A percentile compares a stretch with the other conserved stretches of the same genome.
phyloP scores from a whole-genome alignment of 2,113 vertebrate genomes.

The Lucifuga dentata region DNA sequence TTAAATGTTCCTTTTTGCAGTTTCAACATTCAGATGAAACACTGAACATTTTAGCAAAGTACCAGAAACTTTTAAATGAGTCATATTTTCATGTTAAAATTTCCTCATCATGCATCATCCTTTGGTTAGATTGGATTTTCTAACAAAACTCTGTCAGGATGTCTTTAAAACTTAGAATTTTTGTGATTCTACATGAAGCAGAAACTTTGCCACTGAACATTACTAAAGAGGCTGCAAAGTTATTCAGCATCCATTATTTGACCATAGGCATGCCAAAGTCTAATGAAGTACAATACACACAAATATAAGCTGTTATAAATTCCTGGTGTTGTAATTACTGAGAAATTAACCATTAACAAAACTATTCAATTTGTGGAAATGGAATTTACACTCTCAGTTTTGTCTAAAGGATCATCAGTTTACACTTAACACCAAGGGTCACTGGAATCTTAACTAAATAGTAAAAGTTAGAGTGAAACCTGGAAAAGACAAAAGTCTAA shows the following conservation, averaged over 20 bases:
- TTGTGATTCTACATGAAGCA: neutral
- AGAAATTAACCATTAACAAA: slow-evolving; percentile 29
- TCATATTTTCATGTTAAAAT: too few relatives aligned
- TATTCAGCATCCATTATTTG: slow-evolving; percentile 48
- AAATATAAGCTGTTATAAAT: slow-evolving; percentile 50
- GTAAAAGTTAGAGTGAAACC: too few relatives aligned
- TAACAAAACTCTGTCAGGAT: too few relatives aligned
- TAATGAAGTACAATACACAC: slow-evolving; percentile 58
- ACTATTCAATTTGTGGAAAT: slow-evolving; percentile 26
- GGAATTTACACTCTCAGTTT: neutral
- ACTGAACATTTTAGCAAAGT: neutral
- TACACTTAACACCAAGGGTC: neutral
- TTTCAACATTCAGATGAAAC: neutral
- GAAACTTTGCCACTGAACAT: slow-evolving; percentile 4
- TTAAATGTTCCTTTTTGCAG: neutral
- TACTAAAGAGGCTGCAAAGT: slow-evolving; percentile 42
- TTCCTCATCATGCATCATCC: too few relatives aligned
- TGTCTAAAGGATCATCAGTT: neutral
- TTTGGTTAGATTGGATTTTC: too few relatives aligned
- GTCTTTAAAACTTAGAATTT: too few relatives aligned
- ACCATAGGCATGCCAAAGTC: slow-evolving; percentile 65
- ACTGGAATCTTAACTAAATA: neutral
- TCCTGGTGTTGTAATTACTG: slow-evolving; percentile 39
- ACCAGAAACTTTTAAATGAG: too few relatives aligned
- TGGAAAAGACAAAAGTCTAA: neutral